Percentiles rank a stretch among this genome's conserved stretches.
Evolutionary conservation across 2,888 invertebrate species (phyloP).

Genomic region (Operophtera brumata): DNA sequence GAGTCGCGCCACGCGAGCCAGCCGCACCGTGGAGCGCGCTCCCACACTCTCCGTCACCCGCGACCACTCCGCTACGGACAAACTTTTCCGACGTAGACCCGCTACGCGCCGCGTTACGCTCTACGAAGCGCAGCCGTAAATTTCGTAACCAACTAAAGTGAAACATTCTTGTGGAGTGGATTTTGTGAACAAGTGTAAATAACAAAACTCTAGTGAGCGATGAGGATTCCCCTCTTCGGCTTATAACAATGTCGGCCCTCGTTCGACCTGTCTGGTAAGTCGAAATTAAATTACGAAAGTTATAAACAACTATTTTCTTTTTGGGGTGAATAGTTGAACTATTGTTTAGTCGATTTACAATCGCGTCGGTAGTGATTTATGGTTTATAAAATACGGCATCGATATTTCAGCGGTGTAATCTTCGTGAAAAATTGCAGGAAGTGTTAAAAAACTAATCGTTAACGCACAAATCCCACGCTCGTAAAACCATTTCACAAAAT

Average conservation of each 20-base stretch:
- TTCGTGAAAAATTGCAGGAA: conserved; percentile 63
- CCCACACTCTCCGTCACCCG: conserved; percentile 49
- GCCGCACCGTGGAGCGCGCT: conserved; percentile 59
- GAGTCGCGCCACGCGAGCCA: conserved; percentile 73
- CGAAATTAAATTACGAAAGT: conserved; percentile 32
- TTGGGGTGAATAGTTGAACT: conserved; percentile 46
- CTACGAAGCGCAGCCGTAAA: conserved; percentile 28
- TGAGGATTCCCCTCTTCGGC: conserved; percentile 64
- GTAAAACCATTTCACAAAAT: conserved; percentile 81
- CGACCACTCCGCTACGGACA: conserved; percentile 51
- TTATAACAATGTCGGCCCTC: conserved; percentile 81
- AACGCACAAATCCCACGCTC: conserved; percentile 79
- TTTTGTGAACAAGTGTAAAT: conserved; percentile 57
- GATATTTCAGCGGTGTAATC: conserved; percentile 72
- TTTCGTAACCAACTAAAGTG: conserved; percentile 34
- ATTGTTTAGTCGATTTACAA: conserved; percentile 36
- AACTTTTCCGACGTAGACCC: conserved; percentile 66
- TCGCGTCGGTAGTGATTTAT: conserved; percentile 36
- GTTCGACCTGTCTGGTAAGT: conserved; percentile 81
- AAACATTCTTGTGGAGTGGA: conserved; percentile 60
- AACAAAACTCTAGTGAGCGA: conserved; percentile 68
- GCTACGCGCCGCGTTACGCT: conserved; percentile 56
- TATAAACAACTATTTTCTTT: conserved; percentile 51
- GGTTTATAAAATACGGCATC: conserved; percentile 46
- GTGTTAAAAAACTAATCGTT: conserved; percentile 58